phyloP scores from a whole-genome alignment of 2,797 vertebrate genomes.

The Propithecus perrieri region DNA sequence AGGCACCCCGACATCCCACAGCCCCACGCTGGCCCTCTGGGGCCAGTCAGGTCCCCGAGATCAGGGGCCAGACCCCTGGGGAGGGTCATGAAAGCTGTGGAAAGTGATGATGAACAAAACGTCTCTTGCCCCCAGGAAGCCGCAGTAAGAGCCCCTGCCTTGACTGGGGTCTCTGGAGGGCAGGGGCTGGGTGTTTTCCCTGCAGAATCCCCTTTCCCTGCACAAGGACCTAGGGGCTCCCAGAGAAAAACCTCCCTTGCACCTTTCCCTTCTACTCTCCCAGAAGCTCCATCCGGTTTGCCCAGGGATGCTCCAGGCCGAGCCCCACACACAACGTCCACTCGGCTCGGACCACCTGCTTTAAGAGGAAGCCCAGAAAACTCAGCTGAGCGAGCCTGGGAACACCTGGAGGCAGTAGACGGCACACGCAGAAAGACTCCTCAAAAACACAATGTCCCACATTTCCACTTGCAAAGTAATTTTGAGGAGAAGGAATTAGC shows the following conservation, averaged over 20 bases:
- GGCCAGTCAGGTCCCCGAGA: neutral
- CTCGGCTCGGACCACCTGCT: fast-evolving
- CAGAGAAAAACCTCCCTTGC: neutral
- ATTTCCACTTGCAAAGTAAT: neutral
- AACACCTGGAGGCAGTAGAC: neutral
- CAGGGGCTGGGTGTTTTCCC: too few species aligned
- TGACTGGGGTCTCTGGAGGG: neutral
- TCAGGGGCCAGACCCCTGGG: neutral
- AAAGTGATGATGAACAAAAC: neutral
- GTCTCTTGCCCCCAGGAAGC: neutral
- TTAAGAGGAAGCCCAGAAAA: too few species aligned
- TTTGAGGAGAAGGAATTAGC: neutral
- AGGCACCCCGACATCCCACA: too few species aligned
- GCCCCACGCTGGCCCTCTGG: fast-evolving
- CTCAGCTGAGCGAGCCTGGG: fast-evolving
- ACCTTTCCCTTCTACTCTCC: fast-evolving
- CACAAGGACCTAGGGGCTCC: neutral
- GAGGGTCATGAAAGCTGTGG: neutral
- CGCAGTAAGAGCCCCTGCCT: neutral
- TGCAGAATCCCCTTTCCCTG: fast-evolving
- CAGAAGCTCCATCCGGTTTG: neutral
- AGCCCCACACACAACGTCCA: fast-evolving
- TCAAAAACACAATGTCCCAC: neutral
- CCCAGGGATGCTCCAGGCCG: fast-evolving
- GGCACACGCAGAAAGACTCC: neutral